phyloP scores from a whole-genome alignment of 2,888 invertebrate genomes.

The Perizoma affinitatum region DNA sequence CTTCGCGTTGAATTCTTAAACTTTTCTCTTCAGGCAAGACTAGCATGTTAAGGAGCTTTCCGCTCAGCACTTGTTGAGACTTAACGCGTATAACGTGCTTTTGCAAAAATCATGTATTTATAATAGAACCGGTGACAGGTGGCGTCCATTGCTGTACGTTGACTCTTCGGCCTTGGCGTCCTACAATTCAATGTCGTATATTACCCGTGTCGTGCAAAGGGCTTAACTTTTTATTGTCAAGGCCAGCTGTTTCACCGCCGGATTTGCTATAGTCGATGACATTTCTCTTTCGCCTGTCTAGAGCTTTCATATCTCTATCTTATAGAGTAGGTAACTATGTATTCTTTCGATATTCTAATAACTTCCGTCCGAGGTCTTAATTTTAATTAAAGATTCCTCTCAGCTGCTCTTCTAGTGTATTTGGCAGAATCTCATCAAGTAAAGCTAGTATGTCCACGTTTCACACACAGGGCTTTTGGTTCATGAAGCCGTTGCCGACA shows the following conservation, averaged over 20 bases:
- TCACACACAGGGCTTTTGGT: background rate
- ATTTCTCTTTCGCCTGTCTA: slow-evolving; percentile 33
- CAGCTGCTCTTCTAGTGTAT: background rate
- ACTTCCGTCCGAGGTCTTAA: too few relatives aligned
- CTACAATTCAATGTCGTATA: slow-evolving; percentile 71
- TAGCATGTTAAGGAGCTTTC: background rate
- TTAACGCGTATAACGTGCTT: slow-evolving; percentile 18
- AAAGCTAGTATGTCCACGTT: background rate
- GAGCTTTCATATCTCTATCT: background rate
- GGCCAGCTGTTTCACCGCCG: slow-evolving; percentile 59
- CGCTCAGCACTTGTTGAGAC: slow-evolving; percentile 42
- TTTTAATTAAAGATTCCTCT: too few relatives aligned
- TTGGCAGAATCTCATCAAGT: background rate
- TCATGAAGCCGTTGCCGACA: background rate
- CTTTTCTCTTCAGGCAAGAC: background rate
- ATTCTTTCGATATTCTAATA: too few relatives aligned
- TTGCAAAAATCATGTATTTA: slow-evolving; percentile 51
- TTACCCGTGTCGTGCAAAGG: slow-evolving; percentile 61
- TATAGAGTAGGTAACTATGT: too few relatives aligned
- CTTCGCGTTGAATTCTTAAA: slow-evolving; percentile 3
- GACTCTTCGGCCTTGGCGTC: slow-evolving; percentile 75
- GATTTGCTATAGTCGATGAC: slow-evolving; percentile 46
- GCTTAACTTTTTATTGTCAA: slow-evolving; percentile 67
- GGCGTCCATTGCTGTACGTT: slow-evolving; percentile 75
- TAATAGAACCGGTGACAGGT: slow-evolving; percentile 71